Conservation (phyloP, 2,113 vertebrate genomes). For the Ramphastos sulfuratus region DNA sequence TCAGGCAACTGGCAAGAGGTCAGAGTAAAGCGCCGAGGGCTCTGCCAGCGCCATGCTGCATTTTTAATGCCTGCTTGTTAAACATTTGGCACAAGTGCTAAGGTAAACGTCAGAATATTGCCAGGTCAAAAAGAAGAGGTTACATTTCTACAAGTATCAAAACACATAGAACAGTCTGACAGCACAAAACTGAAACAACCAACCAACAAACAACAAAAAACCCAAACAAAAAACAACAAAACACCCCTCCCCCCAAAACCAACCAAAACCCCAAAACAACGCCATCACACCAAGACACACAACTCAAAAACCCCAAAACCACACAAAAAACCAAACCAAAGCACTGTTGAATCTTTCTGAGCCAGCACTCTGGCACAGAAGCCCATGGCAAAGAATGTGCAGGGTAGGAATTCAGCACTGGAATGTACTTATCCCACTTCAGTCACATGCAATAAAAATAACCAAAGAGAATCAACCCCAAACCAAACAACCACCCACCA, state of each 20-base stretch:
- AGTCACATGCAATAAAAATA: background rate
- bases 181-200: background rate
- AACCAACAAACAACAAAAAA: too few relatives aligned
- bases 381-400: background rate
- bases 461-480: background rate
- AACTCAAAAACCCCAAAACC: too few relatives aligned
- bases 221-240: background rate
- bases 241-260: too few relatives aligned
- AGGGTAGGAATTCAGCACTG: conserved; percentile 33
- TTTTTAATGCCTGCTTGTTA: conserved; percentile 12
- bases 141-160: background rate
- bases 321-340: background rate
- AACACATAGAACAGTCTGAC: conserved; percentile 12
- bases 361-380: conserved; percentile 7
- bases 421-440: conserved; percentile 10
- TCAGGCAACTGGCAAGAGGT: background rate
- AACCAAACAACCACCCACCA: background rate
- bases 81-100: background rate
- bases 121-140: background rate
- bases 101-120: background rate
- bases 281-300: too few relatives aligned
- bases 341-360: background rate
- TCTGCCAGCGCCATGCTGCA: background rate
- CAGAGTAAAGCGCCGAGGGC: background rate
- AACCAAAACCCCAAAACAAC: too few relatives aligned